Base-by-base conservation (phyloP, 2,797 vertebrate genomes). In the Xerus rutilus region DNA sequence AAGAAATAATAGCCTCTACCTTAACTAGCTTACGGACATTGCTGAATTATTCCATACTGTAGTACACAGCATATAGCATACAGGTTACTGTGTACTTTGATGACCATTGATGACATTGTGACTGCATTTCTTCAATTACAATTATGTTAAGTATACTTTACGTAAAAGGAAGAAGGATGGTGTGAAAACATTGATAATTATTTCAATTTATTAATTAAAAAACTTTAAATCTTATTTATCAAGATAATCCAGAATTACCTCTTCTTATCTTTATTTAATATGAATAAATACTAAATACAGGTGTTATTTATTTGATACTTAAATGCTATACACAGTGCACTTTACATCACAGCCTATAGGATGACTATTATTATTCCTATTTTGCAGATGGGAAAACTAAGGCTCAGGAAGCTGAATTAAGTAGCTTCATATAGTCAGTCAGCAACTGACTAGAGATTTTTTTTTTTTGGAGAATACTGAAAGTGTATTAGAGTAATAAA, bases 181-280 rank as follows among this genome's bases (percentile, higher is more conserved):
- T 45, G 0, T 62, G 74, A 72, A 73, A 67, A 17, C 17, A 30
- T 89, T 90, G 62, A 32, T 11, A 45, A 45, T 18, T 45, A 85
- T 88, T 74, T 79, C 54, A 92, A 95, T 73, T 43, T 91, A 93
- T 77, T 83, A 43, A 86, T 84, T 39, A 7, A 23, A 95, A 85
- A 25, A 5, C 69, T n/a, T 93, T 82, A 88, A 74, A 65, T 35
- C 5, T 79, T 95, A 43, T 45, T 70, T 76, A 52, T 17, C 35
- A 92, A 93, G 39, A 70, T 64, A 77, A 93, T n/a, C 14, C 20
- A 82, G 21, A 93, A 81, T 32, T 86, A 77, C 25, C 21, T 70
- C 35, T 45, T 62, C 32, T 79, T 78, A 79, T 70, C 32, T 86
- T 78, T 78, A 79, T 69, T 88, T 78, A 39, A 67, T 64, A 21